Evolutionary conservation across 2,797 vertebrate species (phyloP).

Genomic region (Anguilla anguilla): DNA sequence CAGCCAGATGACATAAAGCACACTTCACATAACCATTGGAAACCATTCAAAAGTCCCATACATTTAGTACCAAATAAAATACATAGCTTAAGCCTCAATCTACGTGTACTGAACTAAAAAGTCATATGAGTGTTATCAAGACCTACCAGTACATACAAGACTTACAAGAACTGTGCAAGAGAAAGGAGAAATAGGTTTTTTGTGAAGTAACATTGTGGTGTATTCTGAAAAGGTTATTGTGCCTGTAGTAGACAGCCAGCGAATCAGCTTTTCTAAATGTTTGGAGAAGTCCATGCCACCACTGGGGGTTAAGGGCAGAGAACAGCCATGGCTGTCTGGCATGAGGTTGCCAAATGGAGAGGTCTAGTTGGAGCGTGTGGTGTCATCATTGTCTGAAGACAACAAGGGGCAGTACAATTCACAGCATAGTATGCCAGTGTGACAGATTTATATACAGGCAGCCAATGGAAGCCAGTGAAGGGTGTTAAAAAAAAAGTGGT

Average conservation of each 20-base stretch:
- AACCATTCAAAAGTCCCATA: background rate
- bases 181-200: too few relatives aligned
- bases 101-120: background rate
- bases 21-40: background rate
- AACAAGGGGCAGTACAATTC: background rate
- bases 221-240: too few relatives aligned
- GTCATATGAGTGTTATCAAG: too few relatives aligned
- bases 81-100: background rate
- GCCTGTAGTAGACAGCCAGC: too few relatives aligned
- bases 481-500: too few relatives aligned
- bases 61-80: constrained; percentile 7
- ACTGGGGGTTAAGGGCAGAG: too few relatives aligned
- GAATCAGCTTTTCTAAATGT: too few relatives aligned
- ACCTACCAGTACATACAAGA: too few relatives aligned
- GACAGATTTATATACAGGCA: background rate
- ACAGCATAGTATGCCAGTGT: background rate
- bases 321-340: background rate
- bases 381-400: background rate
- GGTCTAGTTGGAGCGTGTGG: background rate
- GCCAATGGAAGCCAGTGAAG: background rate
- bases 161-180: too few relatives aligned
- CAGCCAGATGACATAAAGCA: background rate
- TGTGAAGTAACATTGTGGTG: too few relatives aligned
- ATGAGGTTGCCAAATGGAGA: background rate
- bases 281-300: too few relatives aligned